Evolutionary conservation across 2,888 invertebrate species (phyloP).

Genomic region (Phortica okadai): DNA sequence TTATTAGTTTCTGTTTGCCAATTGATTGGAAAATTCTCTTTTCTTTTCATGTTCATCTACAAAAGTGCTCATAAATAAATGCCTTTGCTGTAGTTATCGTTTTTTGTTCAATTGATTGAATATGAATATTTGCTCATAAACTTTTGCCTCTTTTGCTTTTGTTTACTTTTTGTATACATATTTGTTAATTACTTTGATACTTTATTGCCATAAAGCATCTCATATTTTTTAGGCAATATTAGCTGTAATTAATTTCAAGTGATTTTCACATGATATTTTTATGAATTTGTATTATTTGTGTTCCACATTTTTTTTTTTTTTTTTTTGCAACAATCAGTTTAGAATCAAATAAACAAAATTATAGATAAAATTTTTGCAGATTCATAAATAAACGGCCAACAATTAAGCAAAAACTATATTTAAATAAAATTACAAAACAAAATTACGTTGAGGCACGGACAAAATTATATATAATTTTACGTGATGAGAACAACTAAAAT

Average conservation of each 20-base stretch:
- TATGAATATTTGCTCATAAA: background rate
- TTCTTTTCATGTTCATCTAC: slow-evolving; percentile 43
- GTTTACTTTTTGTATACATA: background rate
- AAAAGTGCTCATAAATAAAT: slow-evolving; percentile 22
- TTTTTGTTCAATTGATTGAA: background rate
- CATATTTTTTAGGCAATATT: background rate
- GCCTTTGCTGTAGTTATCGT: background rate
- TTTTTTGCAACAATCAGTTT: no score
- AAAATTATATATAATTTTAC: background rate
- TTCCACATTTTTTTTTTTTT: no score
- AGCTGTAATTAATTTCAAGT: background rate
- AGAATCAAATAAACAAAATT: slow-evolving; percentile 34
- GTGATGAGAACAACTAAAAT: slow-evolving; percentile 17
- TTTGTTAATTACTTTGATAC: background rate
- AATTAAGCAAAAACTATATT: slow-evolving; percentile 36
- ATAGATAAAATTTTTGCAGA: slow-evolving; percentile 63
- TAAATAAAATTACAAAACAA: slow-evolving; percentile 44
- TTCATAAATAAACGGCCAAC: slow-evolving; percentile 47
- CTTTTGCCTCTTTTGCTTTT: background rate
- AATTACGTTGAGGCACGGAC: slow-evolving; percentile 17
- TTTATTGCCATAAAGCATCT: background rate
- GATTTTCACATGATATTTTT: background rate
- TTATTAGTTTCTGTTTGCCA: slow-evolving; percentile 65
- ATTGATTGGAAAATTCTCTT: slow-evolving; percentile 69
- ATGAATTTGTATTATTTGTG: background rate